Evolutionary conservation across 2,888 invertebrate genomes (phyloP).

Genomic region (Drosophila pseudotalamancana): DNA sequence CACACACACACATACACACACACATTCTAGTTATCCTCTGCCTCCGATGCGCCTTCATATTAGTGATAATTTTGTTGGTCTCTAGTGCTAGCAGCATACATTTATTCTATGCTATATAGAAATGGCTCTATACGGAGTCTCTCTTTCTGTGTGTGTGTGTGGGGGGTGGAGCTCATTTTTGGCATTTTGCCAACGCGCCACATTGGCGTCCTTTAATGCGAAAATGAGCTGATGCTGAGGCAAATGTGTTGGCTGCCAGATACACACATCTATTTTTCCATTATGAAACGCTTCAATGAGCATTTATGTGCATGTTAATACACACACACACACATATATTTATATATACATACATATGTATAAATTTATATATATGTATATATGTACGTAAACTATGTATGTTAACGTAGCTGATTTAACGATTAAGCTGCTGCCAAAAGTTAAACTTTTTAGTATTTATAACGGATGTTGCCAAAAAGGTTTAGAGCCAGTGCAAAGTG

Average conservation of each 20-base stretch:
- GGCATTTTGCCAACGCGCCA: slow-evolving; percentile 76
- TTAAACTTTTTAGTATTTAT: slow-evolving; percentile 33
- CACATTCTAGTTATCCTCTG: slow-evolving; percentile 25
- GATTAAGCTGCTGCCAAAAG: slow-evolving; percentile 42
- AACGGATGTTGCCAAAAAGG: slow-evolving; percentile 23
- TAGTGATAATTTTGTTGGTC: slow-evolving; percentile 79
- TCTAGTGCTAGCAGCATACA: slow-evolving; percentile 62
- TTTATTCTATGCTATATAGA: slow-evolving; percentile 52
- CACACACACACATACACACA: slow-evolving; percentile 9
- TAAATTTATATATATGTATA: slow-evolving; percentile 21
- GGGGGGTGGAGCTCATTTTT: slow-evolving; percentile 52
- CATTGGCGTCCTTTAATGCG: slow-evolving; percentile 77
- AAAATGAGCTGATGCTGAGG: slow-evolving; percentile 72
- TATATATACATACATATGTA: slow-evolving; percentile 16
- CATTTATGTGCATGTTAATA: slow-evolving; percentile 51
- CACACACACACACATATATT: slow-evolving; percentile 23
- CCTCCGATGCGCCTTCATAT: slow-evolving; percentile 54
- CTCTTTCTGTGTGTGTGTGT: slow-evolving; percentile 1
- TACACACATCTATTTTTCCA: slow-evolving; percentile 39
- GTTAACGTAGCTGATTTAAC: slow-evolving; percentile 19
- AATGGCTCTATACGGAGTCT: slow-evolving; percentile 51
- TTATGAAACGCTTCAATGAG: slow-evolving; percentile 76
- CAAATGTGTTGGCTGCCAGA: slow-evolving; percentile 57
- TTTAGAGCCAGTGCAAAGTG: slow-evolving; percentile 19
- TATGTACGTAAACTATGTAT: slow-evolving; percentile 2